Percentiles rank a stretch among this genome's conserved stretches.
Evolutionary conservation across 2,797 vertebrate species (phyloP).

Genomic region (Eremophila alpestris): DNA sequence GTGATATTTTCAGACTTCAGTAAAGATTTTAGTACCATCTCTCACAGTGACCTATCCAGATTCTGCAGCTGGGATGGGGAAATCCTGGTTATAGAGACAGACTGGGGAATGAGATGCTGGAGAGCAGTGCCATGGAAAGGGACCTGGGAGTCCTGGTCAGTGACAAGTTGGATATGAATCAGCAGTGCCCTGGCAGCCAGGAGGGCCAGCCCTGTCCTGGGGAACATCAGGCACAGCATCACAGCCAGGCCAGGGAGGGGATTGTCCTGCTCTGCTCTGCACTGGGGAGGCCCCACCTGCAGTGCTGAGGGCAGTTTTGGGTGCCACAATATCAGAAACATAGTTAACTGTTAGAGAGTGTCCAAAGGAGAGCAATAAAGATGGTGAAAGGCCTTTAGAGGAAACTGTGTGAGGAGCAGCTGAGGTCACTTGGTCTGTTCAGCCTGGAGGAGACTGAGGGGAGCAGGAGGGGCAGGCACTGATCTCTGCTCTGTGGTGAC

Average conservation of each 20-base stretch:
- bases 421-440: not conserved
- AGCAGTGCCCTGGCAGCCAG: not conserved
- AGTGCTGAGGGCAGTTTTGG: not conserved
- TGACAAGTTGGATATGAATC: not conserved
- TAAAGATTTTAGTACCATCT: not conserved
- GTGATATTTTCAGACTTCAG: not conserved
- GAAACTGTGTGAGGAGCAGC: rapidly evolving
- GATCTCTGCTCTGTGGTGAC: not conserved
- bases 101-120: not conserved
- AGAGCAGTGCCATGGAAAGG: not conserved
- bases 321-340: rapidly evolving
- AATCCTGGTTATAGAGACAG: rapidly evolving
- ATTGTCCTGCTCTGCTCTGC: not conserved
- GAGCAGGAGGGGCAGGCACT: not conserved
- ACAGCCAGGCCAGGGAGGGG: rapidly evolving
- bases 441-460: not conserved
- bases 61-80: not conserved
- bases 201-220: not conserved
- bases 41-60: not conserved
- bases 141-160: not conserved
- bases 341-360: not conserved
- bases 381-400: not conserved
- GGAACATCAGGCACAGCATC: not conserved
- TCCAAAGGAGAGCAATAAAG: not conserved
- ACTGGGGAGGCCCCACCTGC: rapidly evolving